Evolutionary conservation across 2,797 vertebrate species (phyloP), one percentile per base, ranked within the genome.

Genomic region (Typhlichthys subterraneus): DNA sequence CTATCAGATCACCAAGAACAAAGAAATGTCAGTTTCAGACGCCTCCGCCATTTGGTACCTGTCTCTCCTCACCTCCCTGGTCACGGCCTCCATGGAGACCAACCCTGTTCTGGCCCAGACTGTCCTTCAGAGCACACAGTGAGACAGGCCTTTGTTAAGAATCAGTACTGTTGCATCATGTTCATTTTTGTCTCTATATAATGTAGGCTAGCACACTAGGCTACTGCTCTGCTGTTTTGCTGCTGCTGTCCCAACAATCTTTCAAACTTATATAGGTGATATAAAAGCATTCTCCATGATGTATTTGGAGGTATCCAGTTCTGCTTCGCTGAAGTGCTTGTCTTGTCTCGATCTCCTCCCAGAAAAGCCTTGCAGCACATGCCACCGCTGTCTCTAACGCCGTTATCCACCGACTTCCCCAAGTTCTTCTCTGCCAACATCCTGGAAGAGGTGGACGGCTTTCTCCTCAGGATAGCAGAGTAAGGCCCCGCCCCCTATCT

Each of bases 11-110:
- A 93, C 96, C 49, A 97, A 94, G 87, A 98, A 94, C 76, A 93
- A 91, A 80, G 95, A 95, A 23, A 94, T 99, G 64, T 98, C 98
- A 0, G 95, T 99, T 53, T 95, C 97, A 0, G 98, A 99, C 47
- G 97, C 98, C 67, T 99, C 98, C 0, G 97, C 96, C 56, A 98
- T 99, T 89, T 99, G 97, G 97, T 98, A 98, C 88, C 94, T 98
- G 90, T 98, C 97, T 67, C 93, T 99, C 70, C 92, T 99, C 83
- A 99, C 98, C 45, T 98, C 97, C 12, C 86, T 99, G 88, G 96
- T 99, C 79, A 98, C 97, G 0, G 95, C 96, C 2, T 99, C 98
- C 70, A 98, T 99, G 95, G 97, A 99, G 87, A 96, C 95, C 3
- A 99, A 98, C 77, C 96, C 96, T 0, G 92, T 93, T 0, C 93